phyloP scores from a whole-genome alignment of 2,113 vertebrate species.

The Nothoprocta perdicaria region DNA sequence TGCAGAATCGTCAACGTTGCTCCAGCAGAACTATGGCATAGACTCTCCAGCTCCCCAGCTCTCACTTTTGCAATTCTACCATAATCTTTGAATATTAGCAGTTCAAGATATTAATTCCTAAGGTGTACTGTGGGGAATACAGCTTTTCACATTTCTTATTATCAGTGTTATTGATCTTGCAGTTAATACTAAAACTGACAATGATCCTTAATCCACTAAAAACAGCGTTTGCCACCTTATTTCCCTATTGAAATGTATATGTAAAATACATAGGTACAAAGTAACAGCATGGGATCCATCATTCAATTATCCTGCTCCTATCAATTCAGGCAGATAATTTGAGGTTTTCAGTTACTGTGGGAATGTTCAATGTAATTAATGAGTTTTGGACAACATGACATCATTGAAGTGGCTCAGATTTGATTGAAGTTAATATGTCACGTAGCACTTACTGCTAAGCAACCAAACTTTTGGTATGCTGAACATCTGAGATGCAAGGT shows the following conservation, averaged over 20 bases:
- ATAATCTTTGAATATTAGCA: neutral
- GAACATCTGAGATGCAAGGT: constrained; percentile 58
- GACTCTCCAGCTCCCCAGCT: neutral
- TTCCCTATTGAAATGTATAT: neutral
- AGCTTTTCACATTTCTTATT: neutral
- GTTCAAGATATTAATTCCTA: neutral
- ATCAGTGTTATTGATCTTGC: neutral
- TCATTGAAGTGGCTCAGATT: constrained; percentile 64
- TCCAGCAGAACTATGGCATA: neutral
- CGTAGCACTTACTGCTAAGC: constrained; percentile 62
- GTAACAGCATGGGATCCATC: constrained; percentile 51
- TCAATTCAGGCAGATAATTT: constrained; percentile 68
- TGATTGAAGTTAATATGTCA: constrained; percentile 66
- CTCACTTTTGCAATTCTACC: neutral
- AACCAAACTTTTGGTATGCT: constrained; percentile 33
- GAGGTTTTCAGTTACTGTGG: constrained; percentile 69
- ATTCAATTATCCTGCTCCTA: constrained; percentile 42
- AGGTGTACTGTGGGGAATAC: neutral
- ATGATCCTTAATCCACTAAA: neutral
- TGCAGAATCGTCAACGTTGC: neutral
- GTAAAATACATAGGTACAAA: constrained; percentile 28
- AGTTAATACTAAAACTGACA: neutral
- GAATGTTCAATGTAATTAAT: constrained; percentile 69
- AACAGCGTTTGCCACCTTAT: neutral
- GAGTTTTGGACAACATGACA: constrained; percentile 63